These are phyloP conservation scores for Philantomba maxwellii DNA, from an alignment of 2,113 vertebrate genomes.

Conservation along the genomic window DNA sequence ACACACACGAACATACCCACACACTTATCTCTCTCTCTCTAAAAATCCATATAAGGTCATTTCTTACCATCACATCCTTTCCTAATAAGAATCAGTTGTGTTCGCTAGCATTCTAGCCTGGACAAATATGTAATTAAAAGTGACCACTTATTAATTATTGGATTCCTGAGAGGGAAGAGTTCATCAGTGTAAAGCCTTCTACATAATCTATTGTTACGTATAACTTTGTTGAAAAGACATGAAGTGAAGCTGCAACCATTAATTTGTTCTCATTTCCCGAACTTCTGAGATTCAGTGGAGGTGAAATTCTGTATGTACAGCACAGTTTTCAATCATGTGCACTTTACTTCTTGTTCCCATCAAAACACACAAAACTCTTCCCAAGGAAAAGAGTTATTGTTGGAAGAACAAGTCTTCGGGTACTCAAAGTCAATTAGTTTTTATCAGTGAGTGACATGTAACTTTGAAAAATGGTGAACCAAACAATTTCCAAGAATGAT, in stretches of 20 bases:
- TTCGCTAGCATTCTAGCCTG: background rate
- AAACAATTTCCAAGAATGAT: background rate
- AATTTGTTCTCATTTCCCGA: conserved; percentile 1
- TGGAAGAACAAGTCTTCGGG: background rate
- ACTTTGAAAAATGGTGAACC: background rate
- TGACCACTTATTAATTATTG: background rate
- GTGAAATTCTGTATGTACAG: background rate
- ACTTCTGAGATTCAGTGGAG: background rate
- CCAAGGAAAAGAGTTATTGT: background rate
- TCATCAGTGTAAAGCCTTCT: background rate
- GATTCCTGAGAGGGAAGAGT: background rate
- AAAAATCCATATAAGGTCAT: background rate
- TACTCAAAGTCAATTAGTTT: background rate
- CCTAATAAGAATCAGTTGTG: background rate
- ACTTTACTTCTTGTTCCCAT: background rate
- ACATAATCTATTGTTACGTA: background rate
- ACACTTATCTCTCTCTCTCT: background rate
- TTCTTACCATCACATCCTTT: background rate
- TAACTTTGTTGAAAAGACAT: background rate
- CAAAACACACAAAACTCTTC: background rate
- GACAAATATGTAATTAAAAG: background rate
- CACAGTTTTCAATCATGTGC: background rate
- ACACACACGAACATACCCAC: background rate
- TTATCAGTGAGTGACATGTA: background rate
- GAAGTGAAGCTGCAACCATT: background rate